Evolutionary conservation across 2,888 invertebrate genomes (phyloP), one percentile per base, ranked within the genome.

Genomic region (Lathronympha strigana): DNA sequence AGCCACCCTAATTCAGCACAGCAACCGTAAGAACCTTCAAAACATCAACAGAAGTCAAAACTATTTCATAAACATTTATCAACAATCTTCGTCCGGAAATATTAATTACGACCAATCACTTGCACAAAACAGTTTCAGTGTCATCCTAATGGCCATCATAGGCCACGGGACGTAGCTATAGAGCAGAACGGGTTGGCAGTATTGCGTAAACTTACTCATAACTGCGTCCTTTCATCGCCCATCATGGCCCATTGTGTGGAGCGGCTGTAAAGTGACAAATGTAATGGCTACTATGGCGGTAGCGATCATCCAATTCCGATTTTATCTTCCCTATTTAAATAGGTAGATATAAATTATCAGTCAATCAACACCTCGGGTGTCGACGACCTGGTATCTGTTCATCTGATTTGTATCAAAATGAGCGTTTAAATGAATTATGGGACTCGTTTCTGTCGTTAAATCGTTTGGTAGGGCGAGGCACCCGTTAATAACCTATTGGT

Each of bases 361-460:
- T 25, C 54, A 43, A 61, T 66, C 61, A 54, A 66, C 66, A 54
- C 66, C 50, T 54, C 21, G 36, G 2, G 53, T 64, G 66, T 61
- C 66, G 47, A 47, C 66, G 54, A 54, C 47, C 61, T 17, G 60
- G 19, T 66, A 66, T 66, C 66, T 15, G 28, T 49, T 38, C 61
- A 53, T 36, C 61, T 50, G 66, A 61, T 61, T 28, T 40, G 23
- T 54, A 66, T 61, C 61, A 61, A 66, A 23, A 21, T 43, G 50
- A 45, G 47, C 55, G 63, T 69, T 66, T 63, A 69, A 69, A 70
- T 69, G 76, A 77, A 69, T 72, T 72, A 72, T 74, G 73, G 72
- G 77, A 72, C 71, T 68, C 64, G 69, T 69, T 74, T 78, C 74
- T 71, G 73, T 73, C 72, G 70, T 73, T 69, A 74, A 72, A 68